These are phyloP conservation scores for Athrips mouffetella DNA, from an alignment of 2,888 invertebrate genomes.

Conservation along the genomic window DNA sequence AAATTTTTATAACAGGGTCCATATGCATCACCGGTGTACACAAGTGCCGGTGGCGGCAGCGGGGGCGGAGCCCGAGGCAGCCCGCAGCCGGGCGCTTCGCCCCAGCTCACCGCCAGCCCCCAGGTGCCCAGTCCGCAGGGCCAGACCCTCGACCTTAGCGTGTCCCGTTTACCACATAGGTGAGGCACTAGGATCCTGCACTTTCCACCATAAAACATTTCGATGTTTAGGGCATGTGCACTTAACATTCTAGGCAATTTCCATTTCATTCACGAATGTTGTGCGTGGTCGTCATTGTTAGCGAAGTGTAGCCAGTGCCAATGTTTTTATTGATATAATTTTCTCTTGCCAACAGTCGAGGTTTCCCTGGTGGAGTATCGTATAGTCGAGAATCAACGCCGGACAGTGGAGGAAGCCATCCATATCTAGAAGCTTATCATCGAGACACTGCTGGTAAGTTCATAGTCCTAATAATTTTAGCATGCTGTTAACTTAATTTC, in stretches of 20 bases:
- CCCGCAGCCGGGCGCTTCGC: conserved; percentile 91
- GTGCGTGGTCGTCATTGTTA: conserved; percentile 11
- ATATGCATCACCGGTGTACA: conserved; percentile 87
- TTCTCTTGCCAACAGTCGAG: conserved; percentile 65
- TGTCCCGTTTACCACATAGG: conserved; percentile 92
- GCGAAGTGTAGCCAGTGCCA: background rate
- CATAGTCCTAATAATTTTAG: no score
- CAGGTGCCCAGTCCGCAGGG: conserved; percentile 95
- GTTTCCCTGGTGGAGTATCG: conserved; percentile 81
- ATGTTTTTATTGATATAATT: conserved; percentile 4
- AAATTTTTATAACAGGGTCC: conserved; percentile 80
- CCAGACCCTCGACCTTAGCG: conserved; percentile 93
- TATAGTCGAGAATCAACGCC: conserved; percentile 94
- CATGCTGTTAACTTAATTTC: background rate
- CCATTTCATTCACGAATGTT: conserved; percentile 15
- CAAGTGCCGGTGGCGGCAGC: conserved; percentile 84
- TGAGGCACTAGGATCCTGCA: conserved; percentile 58
- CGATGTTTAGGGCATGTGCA: conserved; percentile 11
- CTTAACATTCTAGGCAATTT: conserved; percentile 14
- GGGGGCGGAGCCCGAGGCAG: conserved; percentile 86
- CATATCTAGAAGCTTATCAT: conserved; percentile 89
- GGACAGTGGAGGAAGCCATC: conserved; percentile 91
- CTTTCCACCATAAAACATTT: background rate
- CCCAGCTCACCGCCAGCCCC: conserved; percentile 88
- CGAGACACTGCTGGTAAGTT: conserved; percentile 90